Percentiles rank a stretch among this genome's conserved stretches.
phyloP scores from a whole-genome alignment of 1,140 invertebrate genomes.

The Charaxes varanes region DNA sequence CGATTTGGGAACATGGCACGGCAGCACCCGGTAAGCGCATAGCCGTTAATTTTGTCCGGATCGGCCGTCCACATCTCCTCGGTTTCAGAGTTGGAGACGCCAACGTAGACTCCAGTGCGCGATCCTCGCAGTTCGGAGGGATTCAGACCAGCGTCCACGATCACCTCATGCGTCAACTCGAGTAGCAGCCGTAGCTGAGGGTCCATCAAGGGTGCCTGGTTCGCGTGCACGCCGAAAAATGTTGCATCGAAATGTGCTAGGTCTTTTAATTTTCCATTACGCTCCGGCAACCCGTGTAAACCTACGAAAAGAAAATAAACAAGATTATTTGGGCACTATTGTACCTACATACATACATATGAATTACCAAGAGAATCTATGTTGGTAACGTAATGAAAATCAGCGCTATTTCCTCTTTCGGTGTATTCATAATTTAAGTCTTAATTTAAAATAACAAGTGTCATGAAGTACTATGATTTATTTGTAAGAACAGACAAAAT shows the following conservation, averaged over 20 bases:
- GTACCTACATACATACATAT: no score
- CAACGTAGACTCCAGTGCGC: constrained; percentile 93
- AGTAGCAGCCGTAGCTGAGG: constrained; percentile 93
- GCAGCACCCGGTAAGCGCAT: constrained; percentile 93
- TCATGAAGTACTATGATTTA: no score
- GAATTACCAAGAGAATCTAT: no score
- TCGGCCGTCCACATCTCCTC: constrained; percentile 87
- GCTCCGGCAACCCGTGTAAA: constrained; percentile 86
- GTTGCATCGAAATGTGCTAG: constrained; percentile 90
- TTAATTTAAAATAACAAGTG: no score
- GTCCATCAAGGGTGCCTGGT: constrained; percentile 96
- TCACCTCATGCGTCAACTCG: constrained; percentile 95
- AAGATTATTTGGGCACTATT: no score
- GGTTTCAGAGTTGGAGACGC: constrained; percentile 89
- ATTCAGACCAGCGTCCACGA: constrained; percentile 93
- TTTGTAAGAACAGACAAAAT: no score
- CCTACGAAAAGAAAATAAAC: constrained; percentile 47
- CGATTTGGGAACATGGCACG: constrained; percentile 97
- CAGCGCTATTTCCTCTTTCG: no score
- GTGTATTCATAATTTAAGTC: no score
- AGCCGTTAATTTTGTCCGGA: constrained; percentile 89
- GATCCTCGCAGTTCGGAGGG: constrained; percentile 86
- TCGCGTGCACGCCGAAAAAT: constrained; percentile 95
- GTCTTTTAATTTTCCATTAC: constrained; percentile 93
- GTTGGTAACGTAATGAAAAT: no score